phyloP scores from a whole-genome alignment of 2,113 vertebrate species.

The Rostratula benghalensis region DNA sequence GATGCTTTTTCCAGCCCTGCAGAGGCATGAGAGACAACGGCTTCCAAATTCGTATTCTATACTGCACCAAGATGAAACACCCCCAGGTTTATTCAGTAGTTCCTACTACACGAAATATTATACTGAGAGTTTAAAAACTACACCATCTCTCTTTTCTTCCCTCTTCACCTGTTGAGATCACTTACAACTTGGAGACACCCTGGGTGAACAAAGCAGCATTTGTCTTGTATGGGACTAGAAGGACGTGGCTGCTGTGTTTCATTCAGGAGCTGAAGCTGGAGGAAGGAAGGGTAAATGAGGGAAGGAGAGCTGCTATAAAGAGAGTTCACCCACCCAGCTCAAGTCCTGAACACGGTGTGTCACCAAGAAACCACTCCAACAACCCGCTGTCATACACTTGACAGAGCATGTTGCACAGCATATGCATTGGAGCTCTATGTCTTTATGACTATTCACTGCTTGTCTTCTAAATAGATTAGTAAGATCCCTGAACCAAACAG shows the following conservation, averaged over 20 bases:
- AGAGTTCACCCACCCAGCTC: not conserved
- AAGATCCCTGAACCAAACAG: constrained; percentile 7
- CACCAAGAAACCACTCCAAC: not conserved
- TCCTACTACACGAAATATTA: not conserved
- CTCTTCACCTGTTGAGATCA: not conserved
- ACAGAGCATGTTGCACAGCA: not conserved
- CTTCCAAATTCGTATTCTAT: not conserved
- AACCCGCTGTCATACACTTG: not conserved
- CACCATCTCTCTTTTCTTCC: not conserved
- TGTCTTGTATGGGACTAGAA: not conserved
- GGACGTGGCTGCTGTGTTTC: not conserved
- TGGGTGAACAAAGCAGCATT: not conserved
- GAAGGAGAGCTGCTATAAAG: not conserved
- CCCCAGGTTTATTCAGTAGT: not conserved
- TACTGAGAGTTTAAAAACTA: not conserved
- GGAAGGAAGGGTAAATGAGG: not conserved
- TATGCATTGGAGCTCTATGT: not conserved
- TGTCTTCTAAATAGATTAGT: not conserved
- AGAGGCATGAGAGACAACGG: not conserved
- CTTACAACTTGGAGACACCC: not conserved
- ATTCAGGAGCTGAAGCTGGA: not conserved
- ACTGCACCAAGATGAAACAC: not conserved
- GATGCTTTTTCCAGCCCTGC: constrained; percentile 13
- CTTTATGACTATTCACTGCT: not conserved
- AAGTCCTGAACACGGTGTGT: not conserved